Percentiles rank a stretch among this genome's conserved stretches.
Evolutionary conservation across 2,113 vertebrate species (phyloP).

Genomic region (Pelecanoides urinatrix): DNA sequence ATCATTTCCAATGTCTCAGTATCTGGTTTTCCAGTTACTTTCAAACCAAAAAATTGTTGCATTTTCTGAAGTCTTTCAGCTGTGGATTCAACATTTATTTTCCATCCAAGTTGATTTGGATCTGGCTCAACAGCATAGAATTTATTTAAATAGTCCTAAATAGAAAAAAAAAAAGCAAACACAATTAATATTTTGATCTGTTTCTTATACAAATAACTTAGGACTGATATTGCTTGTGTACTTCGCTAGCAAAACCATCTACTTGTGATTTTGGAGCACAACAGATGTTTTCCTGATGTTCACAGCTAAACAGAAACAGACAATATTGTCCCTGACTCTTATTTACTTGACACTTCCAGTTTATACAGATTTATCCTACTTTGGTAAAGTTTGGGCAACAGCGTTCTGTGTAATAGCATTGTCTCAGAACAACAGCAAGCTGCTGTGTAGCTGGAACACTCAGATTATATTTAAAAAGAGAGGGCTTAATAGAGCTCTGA

Average conservation of each 20-base stretch:
- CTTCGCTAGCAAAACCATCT: neutral
- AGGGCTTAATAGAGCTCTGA: neutral
- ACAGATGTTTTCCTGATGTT: neutral
- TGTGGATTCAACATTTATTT: slow-evolving; percentile 7
- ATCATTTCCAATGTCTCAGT: slow-evolving; percentile 69
- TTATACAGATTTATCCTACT: neutral
- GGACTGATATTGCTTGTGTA: neutral
- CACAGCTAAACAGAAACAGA: neutral
- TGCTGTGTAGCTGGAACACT: neutral
- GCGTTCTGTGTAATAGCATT: neutral
- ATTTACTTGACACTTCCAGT: neutral
- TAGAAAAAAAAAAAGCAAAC: neutral
- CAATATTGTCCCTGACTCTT: neutral
- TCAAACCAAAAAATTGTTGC: slow-evolving; percentile 77
- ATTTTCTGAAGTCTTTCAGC: slow-evolving; percentile 71
- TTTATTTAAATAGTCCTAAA: slow-evolving; percentile 70
- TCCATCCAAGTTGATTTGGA: slow-evolving; percentile 56
- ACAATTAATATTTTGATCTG: neutral
- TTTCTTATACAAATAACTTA: neutral
- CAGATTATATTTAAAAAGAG: neutral
- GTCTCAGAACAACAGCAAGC: neutral
- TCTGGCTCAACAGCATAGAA: slow-evolving; percentile 69
- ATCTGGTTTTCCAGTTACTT: slow-evolving; percentile 72
- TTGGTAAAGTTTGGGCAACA: neutral
- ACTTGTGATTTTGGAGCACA: neutral